These are phyloP conservation scores for Scaptomyza caliginosa DNA, from an alignment of 2,888 invertebrate species.

Conservation along the genomic window DNA sequence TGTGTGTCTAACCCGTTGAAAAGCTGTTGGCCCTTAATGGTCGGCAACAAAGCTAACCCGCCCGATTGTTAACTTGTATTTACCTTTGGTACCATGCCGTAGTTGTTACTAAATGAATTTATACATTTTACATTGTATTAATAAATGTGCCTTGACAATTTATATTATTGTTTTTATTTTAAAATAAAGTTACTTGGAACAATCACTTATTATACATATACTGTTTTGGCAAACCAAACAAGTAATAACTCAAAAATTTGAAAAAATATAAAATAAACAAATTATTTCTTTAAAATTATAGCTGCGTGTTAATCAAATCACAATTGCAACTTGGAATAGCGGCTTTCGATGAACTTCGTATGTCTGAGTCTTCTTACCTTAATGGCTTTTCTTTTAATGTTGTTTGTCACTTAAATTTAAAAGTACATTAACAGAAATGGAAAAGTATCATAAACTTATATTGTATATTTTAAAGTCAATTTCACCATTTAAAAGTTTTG, in stretches of 20 bases:
- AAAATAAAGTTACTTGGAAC: background rate
- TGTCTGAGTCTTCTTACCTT: background rate
- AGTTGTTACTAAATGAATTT: slow-evolving; percentile 77
- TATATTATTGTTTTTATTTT: background rate
- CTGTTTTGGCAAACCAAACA: too few species aligned
- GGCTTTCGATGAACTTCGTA: background rate
- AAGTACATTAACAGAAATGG: slow-evolving; percentile 25
- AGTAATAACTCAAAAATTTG: too few species aligned
- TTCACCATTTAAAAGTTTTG: slow-evolving; percentile 13
- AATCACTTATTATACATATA: background rate
- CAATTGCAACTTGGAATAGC: background rate
- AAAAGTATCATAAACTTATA: slow-evolving; percentile 45
- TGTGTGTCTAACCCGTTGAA: slow-evolving; percentile 55
- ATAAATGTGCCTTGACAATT: slow-evolving; percentile 48
- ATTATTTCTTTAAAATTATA: too few species aligned
- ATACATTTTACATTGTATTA: slow-evolving; percentile 47
- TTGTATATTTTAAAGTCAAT: slow-evolving; percentile 37
- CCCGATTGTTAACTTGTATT: slow-evolving; percentile 65
- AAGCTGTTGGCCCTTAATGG: slow-evolving; percentile 11
- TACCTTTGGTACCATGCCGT: slow-evolving; percentile 46
- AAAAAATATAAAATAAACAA: too few species aligned
- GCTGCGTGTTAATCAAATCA: background rate
- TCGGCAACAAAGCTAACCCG: slow-evolving; percentile 46
- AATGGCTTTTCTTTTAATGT: slow-evolving; percentile 29
- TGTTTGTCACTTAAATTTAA: slow-evolving; percentile 20